These are phyloP conservation scores for Paragorgia papillata DNA, from an alignment of 92 coral and sea anemone genomes.

Conservation along the genomic window DNA sequence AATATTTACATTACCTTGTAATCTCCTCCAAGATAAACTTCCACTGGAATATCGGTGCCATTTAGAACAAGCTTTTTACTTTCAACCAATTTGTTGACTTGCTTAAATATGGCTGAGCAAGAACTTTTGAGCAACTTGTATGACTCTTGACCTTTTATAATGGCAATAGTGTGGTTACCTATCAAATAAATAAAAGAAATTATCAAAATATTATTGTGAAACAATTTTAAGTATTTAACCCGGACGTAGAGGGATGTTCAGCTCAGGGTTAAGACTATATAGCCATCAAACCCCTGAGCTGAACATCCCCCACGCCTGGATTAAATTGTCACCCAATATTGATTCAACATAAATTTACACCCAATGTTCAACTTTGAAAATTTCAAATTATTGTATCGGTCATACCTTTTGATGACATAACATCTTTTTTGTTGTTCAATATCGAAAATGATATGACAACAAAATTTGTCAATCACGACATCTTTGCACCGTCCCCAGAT, in stretches of 20 bases:
- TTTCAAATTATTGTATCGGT: too few species aligned
- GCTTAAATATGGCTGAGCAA: slow-evolving; percentile 29
- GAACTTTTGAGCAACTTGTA: slow-evolving; percentile 63
- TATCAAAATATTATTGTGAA: not conserved
- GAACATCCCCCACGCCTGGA: too few species aligned
- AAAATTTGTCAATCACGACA: too few species aligned
- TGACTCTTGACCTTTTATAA: slow-evolving; percentile 61
- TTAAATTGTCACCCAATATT: too few species aligned
- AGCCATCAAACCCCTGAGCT: too few species aligned
- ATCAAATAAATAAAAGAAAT: slow-evolving; percentile 12
- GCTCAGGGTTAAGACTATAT: too few species aligned
- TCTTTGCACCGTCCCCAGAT: too few species aligned
- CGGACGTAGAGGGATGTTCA: too few species aligned
- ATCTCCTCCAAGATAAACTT: too few species aligned
- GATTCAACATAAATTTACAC: too few species aligned
- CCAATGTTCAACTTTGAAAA: slow-evolving; percentile 19
- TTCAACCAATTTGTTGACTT: slow-evolving; percentile 10
- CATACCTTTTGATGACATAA: too few species aligned
- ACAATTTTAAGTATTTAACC: slow-evolving; percentile 1
- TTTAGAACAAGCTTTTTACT: not conserved
- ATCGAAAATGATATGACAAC: slow-evolving; percentile 49
- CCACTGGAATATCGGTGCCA: slow-evolving; percentile 31
- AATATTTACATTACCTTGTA: too few species aligned
- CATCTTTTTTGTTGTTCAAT: slow-evolving; percentile 36
- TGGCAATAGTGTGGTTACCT: slow-evolving; percentile 39